These are phyloP conservation scores for Acrobasis repandana DNA, from an alignment of 2,888 invertebrate genomes.

Conservation along the genomic window DNA sequence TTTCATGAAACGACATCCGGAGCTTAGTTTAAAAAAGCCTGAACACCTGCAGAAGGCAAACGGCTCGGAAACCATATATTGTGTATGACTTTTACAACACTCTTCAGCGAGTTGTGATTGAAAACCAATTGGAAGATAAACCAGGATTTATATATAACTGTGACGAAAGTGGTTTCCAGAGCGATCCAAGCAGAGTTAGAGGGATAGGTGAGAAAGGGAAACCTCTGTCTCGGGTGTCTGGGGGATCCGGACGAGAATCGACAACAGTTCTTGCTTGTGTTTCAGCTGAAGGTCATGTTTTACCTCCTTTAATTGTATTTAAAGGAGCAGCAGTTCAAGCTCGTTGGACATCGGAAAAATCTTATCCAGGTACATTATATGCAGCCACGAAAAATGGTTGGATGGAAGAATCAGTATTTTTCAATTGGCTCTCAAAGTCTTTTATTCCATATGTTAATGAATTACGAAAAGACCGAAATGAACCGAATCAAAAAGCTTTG, in stretches of 20 bases:
- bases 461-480: neutral
- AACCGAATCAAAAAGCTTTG: neutral
- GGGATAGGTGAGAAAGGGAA: neutral
- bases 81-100: neutral
- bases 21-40: neutral
- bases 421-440: neutral
- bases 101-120: neutral
- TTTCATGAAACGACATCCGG: neutral
- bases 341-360: slow-evolving; percentile 16
- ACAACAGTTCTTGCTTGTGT: slow-evolving; percentile 20
- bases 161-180: neutral
- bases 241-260: slow-evolving; percentile 15
- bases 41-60: too few relatives aligned
- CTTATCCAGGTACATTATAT: slow-evolving; percentile 21
- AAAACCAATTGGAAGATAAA: neutral
- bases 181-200: neutral
- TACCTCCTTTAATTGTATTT: slow-evolving; percentile 21
- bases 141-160: neutral
- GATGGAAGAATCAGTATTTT: slow-evolving; percentile 11
- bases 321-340: slow-evolving; percentile 16
- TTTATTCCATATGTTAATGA: neutral
- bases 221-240: neutral
- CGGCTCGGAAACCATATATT: neutral
- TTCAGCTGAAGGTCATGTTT: slow-evolving; percentile 14
- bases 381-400: slow-evolving; percentile 22